Evolutionary conservation across 1,140 invertebrate genomes (phyloP).

Genomic region (Mizuhopecten yessoensis): DNA sequence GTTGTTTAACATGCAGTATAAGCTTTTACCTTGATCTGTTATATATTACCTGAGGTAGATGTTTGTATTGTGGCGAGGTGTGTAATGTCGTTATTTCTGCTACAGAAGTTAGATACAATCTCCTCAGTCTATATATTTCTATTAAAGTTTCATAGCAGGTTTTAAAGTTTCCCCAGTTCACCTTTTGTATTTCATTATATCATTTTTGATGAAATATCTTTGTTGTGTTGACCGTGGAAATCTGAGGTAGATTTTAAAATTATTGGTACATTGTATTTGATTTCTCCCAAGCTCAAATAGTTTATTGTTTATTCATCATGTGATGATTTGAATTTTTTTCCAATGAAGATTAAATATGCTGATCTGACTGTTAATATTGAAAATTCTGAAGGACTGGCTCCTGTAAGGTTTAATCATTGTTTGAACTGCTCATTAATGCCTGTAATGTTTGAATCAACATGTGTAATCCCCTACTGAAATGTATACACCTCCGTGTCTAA

Average conservation of each 20-base stretch:
- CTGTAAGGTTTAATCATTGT: background rate
- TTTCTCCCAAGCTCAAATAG: background rate
- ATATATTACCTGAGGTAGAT: no score
- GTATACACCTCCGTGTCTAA: background rate
- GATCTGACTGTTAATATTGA: background rate
- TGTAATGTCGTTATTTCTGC: no score
- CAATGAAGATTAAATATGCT: background rate
- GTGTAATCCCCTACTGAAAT: background rate
- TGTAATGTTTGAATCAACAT: conserved; percentile 28
- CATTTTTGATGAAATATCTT: background rate
- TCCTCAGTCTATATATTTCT: background rate
- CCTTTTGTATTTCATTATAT: background rate
- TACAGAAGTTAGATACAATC: background rate
- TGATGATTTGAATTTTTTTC: background rate
- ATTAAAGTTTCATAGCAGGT: background rate
- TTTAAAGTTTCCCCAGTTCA: background rate
- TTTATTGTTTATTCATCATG: no score
- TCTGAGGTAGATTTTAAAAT: background rate
- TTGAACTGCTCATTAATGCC: background rate
- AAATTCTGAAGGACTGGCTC: background rate
- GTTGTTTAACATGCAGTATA: no score
- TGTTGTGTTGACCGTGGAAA: background rate
- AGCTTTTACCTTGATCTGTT: no score
- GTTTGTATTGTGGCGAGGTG: no score
- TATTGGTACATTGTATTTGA: background rate